phyloP scores from a whole-genome alignment of 2,888 invertebrate species.

The Parelbella ahira region DNA sequence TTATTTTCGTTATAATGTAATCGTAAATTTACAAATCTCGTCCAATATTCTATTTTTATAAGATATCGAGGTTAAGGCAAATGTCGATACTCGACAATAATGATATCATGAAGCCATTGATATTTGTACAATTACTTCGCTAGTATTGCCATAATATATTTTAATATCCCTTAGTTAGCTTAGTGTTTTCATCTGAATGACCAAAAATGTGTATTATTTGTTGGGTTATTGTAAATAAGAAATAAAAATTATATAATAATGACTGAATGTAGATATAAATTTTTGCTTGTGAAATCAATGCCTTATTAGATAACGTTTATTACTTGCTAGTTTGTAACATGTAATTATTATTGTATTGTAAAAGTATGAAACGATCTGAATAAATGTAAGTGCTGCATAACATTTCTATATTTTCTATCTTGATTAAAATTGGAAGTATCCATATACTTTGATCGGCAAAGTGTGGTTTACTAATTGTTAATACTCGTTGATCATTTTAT shows the following conservation, averaged over 20 bases:
- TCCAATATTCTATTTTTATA: slow-evolving; percentile 3
- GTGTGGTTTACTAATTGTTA: slow-evolving; percentile 48
- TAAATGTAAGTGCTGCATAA: slow-evolving; percentile 39
- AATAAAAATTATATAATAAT: slow-evolving; percentile 5
- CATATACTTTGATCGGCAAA: slow-evolving; percentile 49
- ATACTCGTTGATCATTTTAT: too few relatives aligned
- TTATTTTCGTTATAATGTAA: not conserved
- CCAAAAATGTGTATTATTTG: slow-evolving; percentile 21
- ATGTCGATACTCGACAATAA: slow-evolving; percentile 8
- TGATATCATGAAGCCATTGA: slow-evolving; percentile 16
- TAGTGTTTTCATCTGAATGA: slow-evolving; percentile 19
- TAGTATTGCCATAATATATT: slow-evolving; percentile 22
- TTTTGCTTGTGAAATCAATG: slow-evolving; percentile 29
- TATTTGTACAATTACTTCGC: slow-evolving; percentile 17
- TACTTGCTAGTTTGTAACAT: slow-evolving; percentile 27
- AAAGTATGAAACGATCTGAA: slow-evolving; percentile 52
- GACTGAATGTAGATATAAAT: slow-evolving; percentile 60
- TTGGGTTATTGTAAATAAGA: slow-evolving; percentile 19
- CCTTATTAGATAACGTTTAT: slow-evolving; percentile 19
- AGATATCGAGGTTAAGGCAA: slow-evolving; percentile 8
- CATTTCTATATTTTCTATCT: slow-evolving; percentile 32
- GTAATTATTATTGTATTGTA: slow-evolving; percentile 55
- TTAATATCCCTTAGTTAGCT: slow-evolving; percentile 18
- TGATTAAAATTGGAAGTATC: slow-evolving; percentile 37
- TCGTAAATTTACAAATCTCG: not conserved